Conservation (phyloP, 1,140 invertebrate species). For the Sesamia nonagrioides region DNA sequence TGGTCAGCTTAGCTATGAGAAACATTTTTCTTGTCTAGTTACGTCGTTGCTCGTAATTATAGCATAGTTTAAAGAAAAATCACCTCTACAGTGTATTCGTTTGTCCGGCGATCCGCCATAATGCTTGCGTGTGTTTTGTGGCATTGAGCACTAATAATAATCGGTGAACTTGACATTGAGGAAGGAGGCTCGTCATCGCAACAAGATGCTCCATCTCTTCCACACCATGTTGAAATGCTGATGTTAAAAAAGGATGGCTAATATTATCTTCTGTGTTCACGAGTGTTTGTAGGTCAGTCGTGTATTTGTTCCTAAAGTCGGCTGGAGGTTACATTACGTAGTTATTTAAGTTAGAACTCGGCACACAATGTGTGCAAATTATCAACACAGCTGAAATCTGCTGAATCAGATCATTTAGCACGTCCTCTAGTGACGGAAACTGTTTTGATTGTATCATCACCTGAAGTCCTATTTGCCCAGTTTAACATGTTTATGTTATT, state of each 20-base stretch:
- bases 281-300: constrained; percentile 86
- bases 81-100: constrained; percentile 59
- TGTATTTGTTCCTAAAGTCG: constrained; percentile 86
- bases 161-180: constrained; percentile 87
- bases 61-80: constrained; percentile 53
- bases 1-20: background rate
- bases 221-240: constrained; percentile 59
- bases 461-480: constrained; percentile 41
- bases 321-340: constrained; percentile 85
- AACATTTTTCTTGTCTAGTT: constrained; percentile 26
- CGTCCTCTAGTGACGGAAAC: constrained; percentile 37
- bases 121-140: constrained; percentile 81
- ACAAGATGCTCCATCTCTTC: constrained; percentile 75
- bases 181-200: constrained; percentile 85
- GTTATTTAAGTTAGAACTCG: constrained; percentile 73
- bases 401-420: constrained; percentile 52
- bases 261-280: constrained; percentile 76
- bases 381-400: constrained; percentile 44
- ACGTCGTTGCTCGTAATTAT: constrained; percentile 41
- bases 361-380: constrained; percentile 62
- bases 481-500: constrained; percentile 16
- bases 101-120: constrained; percentile 65
- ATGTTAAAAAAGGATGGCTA: constrained; percentile 74
- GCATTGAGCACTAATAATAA: constrained; percentile 87
- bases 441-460: constrained; percentile 42